Evolutionary conservation across 2,888 invertebrate species (phyloP).

Genomic region (Acrobasis suavella): DNA sequence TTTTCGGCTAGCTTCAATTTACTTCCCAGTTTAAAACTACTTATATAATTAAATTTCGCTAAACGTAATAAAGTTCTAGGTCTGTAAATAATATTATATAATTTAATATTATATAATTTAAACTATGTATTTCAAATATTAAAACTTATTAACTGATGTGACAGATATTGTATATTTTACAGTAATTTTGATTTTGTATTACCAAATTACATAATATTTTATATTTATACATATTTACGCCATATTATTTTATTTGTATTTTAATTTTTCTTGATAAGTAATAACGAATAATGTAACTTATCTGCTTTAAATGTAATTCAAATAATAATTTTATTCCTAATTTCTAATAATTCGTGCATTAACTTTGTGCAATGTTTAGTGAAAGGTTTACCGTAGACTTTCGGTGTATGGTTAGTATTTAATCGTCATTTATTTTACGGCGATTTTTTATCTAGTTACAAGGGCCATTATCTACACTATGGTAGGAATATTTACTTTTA

Average conservation of each 20-base stretch:
- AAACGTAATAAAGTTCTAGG: too few relatives aligned
- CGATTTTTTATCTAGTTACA: conserved; percentile 17
- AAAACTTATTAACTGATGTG: neutral
- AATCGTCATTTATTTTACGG: conserved; percentile 14
- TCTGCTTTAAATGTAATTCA: conserved; percentile 10
- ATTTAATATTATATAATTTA: too few relatives aligned
- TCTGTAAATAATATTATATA: too few relatives aligned
- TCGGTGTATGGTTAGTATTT: neutral
- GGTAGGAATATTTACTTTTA: conserved; percentile 13
- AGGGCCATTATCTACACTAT: conserved; percentile 23
- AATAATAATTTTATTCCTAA: conserved; percentile 19
- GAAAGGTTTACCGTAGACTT: conserved; percentile 25
- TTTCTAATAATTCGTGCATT: conserved; percentile 43
- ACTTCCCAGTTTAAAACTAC: neutral
- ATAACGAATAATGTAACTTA: neutral
- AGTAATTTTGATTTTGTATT: neutral
- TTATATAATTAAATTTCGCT: neutral
- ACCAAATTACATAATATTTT: neutral
- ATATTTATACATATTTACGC: conserved; percentile 5
- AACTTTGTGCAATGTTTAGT: conserved; percentile 50
- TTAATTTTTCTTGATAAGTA: conserved; percentile 9
- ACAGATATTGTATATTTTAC: neutral
- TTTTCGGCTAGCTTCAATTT: neutral
- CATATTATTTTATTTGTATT: conserved; percentile 1
- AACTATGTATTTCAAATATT: too few relatives aligned